Conservation (phyloP, 2,113 vertebrate genomes). For the Trochalopteron elliotii region DNA sequence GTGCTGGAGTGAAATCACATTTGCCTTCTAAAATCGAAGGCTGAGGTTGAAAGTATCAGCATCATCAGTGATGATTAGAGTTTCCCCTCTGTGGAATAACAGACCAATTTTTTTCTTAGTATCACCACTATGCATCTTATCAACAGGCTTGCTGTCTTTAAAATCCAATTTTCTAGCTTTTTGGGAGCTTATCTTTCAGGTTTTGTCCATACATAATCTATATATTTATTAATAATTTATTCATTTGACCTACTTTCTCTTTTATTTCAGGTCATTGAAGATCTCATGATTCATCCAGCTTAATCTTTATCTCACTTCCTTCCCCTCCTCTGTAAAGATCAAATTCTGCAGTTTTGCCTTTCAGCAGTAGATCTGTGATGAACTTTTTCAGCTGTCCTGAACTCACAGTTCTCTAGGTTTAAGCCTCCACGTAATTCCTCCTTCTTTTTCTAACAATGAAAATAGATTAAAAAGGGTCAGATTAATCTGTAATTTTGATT, state of each 20-base stretch:
- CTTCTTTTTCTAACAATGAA: background rate
- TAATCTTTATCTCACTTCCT: background rate
- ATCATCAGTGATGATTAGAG: background rate
- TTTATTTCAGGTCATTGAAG: background rate
- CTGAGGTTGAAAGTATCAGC: background rate
- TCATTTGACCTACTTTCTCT: background rate
- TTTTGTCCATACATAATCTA: background rate
- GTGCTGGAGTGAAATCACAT: background rate
- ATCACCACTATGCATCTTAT: background rate
- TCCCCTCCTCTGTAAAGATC: background rate
- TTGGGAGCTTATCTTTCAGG: background rate
- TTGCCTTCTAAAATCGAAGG: background rate
- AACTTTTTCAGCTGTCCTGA: background rate
- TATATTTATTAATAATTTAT: background rate
- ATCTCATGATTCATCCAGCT: background rate
- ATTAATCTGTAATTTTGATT: background rate
- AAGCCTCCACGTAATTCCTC: background rate
- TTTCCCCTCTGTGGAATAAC: background rate
- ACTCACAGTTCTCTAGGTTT: background rate
- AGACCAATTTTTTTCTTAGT: background rate
- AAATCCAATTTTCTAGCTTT: background rate
- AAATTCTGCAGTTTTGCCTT: background rate
- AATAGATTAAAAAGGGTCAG: background rate
- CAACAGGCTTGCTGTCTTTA: background rate
- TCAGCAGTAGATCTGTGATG: background rate